Conservation (phyloP, 1,140 invertebrate species). For the Trinorchestia longiramus region DNA sequence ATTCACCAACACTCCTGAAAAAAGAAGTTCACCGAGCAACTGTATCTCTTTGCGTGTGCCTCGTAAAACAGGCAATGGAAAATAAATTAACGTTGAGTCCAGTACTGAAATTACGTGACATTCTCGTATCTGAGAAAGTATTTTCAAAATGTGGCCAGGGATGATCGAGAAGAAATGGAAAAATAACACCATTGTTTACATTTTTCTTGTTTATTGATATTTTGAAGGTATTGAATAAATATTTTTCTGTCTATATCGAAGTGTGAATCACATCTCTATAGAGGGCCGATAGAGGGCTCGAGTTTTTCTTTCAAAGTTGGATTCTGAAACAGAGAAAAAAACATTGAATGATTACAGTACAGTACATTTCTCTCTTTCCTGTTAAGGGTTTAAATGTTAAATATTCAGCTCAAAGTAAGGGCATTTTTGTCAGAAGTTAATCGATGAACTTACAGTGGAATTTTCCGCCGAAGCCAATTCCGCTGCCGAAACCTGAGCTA, state of each 20-base stretch:
- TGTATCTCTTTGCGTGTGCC: too few species aligned
- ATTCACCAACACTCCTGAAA: too few species aligned
- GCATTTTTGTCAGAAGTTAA: not conserved
- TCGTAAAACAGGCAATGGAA: too few species aligned
- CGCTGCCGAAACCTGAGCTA: not conserved
- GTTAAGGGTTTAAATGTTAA: not conserved
- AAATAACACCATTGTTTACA: not conserved
- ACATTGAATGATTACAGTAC: not conserved
- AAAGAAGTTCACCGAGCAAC: too few species aligned
- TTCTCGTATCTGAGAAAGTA: not conserved
- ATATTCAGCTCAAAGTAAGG: not conserved
- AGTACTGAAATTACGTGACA: not conserved
- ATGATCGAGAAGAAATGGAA: not conserved
- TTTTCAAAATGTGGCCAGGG: not conserved
- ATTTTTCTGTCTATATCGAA: not conserved
- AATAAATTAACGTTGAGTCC: too few species aligned
- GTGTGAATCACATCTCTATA: not conserved
- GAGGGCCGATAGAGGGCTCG: not conserved
- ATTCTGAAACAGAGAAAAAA: not conserved
- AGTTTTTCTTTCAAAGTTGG: not conserved
- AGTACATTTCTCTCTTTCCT: not conserved
- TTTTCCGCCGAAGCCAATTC: not conserved
- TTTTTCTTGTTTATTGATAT: not conserved
- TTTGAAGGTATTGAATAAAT: not conserved
- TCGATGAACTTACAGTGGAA: conserved; percentile 10